Evolutionary conservation across 1,140 invertebrate species (phyloP).

Genomic region (Sycobia sp.): DNA sequence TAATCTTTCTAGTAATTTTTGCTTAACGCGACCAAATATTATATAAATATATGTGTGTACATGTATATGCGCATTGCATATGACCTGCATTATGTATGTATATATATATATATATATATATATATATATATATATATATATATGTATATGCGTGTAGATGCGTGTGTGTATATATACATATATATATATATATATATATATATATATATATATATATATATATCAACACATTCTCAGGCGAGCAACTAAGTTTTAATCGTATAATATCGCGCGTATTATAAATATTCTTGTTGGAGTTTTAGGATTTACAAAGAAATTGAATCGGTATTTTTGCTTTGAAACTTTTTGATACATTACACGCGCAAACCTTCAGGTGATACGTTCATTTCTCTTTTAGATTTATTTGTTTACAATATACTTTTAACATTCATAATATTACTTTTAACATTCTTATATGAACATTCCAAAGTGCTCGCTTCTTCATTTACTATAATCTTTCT

Average conservation of each 20-base stretch:
- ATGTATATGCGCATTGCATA: slow-evolving; percentile 17
- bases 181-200: not conserved
- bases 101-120: not conserved
- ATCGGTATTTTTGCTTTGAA: too few species aligned
- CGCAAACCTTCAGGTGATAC: slow-evolving; percentile 23
- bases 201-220: too few species aligned
- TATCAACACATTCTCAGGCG: not conserved
- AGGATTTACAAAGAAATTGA: not conserved
- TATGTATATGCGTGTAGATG: too few species aligned
- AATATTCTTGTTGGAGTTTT: slow-evolving; percentile 2
- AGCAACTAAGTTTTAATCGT: slow-evolving; percentile 2
- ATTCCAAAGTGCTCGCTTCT: slow-evolving; percentile 60
- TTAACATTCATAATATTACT: too few species aligned
- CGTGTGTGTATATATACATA: too few species aligned
- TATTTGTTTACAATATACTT: slow-evolving; percentile 41
- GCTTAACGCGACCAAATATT: slow-evolving; percentile 39
- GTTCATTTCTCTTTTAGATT: slow-evolving; percentile 32
- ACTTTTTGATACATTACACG: not conserved
- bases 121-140: not conserved
- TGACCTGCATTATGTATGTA: too few species aligned
- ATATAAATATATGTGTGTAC: slow-evolving; percentile 11
- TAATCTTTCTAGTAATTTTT: slow-evolving; percentile 60
- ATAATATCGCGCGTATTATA: not conserved
- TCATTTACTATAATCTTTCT: slow-evolving; percentile 47
- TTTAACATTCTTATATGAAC: slow-evolving; percentile 53